Percentiles rank a stretch among this genome's conserved stretches.
Conservation (phyloP, 2,113 vertebrate genomes). For the Macquaria australasica region DNA sequence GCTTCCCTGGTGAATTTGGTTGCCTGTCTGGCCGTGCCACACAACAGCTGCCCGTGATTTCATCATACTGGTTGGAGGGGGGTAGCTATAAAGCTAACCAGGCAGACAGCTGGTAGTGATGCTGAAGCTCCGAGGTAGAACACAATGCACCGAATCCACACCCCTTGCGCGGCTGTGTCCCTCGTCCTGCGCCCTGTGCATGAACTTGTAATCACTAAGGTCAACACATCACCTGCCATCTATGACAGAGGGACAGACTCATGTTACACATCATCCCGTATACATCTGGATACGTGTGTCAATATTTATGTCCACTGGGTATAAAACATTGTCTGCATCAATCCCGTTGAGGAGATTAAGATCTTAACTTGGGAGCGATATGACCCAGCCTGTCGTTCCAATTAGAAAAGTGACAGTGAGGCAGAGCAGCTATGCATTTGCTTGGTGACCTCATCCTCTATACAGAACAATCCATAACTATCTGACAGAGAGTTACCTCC, state of each 20-base stretch:
- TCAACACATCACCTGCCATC: constrained; percentile 58
- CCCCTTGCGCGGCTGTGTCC: constrained; percentile 19
- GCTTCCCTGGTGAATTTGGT: constrained; percentile 67
- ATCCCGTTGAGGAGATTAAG: constrained; percentile 74
- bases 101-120: constrained; percentile 61
- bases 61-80: constrained; percentile 34
- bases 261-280: constrained; percentile 37
- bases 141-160: constrained; percentile 20
- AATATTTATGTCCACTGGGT: constrained; percentile 63
- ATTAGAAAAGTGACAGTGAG: constrained; percentile 78
- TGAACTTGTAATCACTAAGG: constrained; percentile 54
- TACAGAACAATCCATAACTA: constrained; percentile 62
- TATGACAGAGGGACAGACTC: constrained; percentile 10
- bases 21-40: constrained; percentile 45
- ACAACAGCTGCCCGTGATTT: constrained; percentile 75
- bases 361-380: constrained; percentile 60
- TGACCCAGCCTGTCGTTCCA: constrained; percentile 67
- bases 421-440: constrained; percentile 62
- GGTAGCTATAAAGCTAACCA: constrained; percentile 33
- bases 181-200: not conserved
- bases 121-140: constrained; percentile 7
- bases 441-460: constrained; percentile 77
- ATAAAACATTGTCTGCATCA: constrained; percentile 57
- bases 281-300: constrained; percentile 58
- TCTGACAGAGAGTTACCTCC: constrained; percentile 49